These are phyloP conservation scores for Octopus sinensis DNA, from an alignment of 1,140 invertebrate species.

Conservation along the genomic window DNA sequence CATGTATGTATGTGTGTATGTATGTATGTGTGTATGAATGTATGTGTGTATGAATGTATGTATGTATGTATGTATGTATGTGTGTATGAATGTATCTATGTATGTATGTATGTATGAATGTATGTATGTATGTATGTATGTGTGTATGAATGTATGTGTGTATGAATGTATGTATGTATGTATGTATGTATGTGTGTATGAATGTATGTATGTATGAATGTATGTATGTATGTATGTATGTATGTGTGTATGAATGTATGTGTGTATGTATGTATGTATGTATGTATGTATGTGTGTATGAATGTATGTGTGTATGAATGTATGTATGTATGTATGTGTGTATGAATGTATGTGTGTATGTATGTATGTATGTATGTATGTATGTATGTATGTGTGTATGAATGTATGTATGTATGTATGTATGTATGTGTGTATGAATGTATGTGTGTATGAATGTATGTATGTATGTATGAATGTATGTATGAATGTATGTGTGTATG, in stretches of 20 bases:
- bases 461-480: not conserved
- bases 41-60: not conserved
- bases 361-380: constrained; percentile 1
- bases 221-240: not conserved
- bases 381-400: not conserved
- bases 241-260: not conserved
- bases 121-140: not conserved
- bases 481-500: not conserved
- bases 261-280: not conserved
- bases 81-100: not conserved
- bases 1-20: not conserved
- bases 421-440: not conserved
- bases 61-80: not conserved
- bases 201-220: not conserved
- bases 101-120: not conserved
- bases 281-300: not conserved
- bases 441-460: not conserved
- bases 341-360: not conserved
- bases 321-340: constrained; percentile 1
- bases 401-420: not conserved
- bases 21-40: not conserved
- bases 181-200: not conserved
- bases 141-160: not conserved
- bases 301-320: not conserved
- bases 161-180: not conserved